Percentiles rank a stretch among this genome's conserved stretches.
Conservation (phyloP, 2,113 vertebrate genomes). For the Hippoglossus stenolepis region DNA sequence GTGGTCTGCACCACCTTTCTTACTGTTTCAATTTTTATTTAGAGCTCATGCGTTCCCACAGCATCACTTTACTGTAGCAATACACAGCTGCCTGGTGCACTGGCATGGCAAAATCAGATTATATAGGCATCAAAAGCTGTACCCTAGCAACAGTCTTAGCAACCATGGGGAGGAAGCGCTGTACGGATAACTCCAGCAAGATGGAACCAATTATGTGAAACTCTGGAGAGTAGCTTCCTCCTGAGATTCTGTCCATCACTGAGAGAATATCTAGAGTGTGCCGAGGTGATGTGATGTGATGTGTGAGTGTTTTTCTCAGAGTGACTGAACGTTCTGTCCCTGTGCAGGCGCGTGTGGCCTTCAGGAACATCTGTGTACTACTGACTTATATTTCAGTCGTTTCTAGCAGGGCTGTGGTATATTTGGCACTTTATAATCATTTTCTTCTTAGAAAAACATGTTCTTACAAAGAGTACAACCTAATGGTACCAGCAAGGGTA, state of each 20-base stretch:
- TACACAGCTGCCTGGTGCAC: constrained; percentile 22
- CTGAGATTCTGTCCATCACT: constrained; percentile 2
- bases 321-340: constrained; percentile 49
- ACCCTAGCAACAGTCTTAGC: constrained; percentile 79
- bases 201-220: constrained; percentile 54
- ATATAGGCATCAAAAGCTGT: constrained; percentile 41
- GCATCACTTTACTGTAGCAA: background rate
- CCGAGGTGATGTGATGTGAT: constrained; percentile 14
- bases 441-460: background rate
- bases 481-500: no score
- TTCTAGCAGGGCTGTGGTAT: background rate
- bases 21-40: constrained; percentile 26
- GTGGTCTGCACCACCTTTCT: constrained; percentile 15
- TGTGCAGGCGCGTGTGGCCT: background rate
- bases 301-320: constrained; percentile 22
- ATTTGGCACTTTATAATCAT: background rate
- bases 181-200: constrained; percentile 28
- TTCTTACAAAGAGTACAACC: background rate
- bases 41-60: constrained; percentile 4
- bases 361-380: background rate
- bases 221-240: constrained; percentile 42
- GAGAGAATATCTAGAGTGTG: constrained; percentile 6
- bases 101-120: constrained; percentile 49
- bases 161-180: constrained; percentile 52
- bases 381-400: background rate